These are phyloP conservation scores for Copsychus sechellarum DNA, from an alignment of 2,113 vertebrate genomes.

Conservation along the genomic window DNA sequence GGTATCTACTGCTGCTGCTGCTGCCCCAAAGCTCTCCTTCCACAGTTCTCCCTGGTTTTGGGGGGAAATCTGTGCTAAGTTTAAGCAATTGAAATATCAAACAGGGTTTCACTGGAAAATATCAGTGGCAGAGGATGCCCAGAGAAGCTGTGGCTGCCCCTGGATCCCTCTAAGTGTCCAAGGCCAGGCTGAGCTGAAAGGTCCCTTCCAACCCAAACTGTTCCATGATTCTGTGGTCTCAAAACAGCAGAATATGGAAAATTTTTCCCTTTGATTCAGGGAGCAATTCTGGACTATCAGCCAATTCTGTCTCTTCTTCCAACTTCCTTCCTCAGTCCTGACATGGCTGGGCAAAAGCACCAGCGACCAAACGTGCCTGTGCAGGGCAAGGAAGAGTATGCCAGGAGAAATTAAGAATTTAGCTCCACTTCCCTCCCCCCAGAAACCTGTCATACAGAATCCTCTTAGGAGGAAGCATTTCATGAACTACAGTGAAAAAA, in stretches of 20 bases:
- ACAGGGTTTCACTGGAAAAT: not conserved
- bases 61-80: not conserved
- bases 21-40: not conserved
- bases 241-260: not conserved
- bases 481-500: not conserved
- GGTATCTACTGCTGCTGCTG: not conserved
- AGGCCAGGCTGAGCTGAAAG: not conserved
- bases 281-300: not conserved
- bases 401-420: not conserved
- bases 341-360: not conserved
- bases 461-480: not conserved
- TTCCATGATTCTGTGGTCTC: not conserved
- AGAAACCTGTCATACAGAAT: rapidly evolving
- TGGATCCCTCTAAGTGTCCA: not conserved
- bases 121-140: not conserved
- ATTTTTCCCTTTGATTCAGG: not conserved
- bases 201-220: not conserved
- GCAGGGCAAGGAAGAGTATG: not conserved
- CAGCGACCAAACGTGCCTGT: rapidly evolving
- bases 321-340: not conserved
- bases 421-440: not conserved
- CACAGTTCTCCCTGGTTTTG: not conserved
- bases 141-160: not conserved
- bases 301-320: not conserved
- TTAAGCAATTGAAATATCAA: not conserved